Evolutionary conservation across 2,797 vertebrate genomes (phyloP), one percentile per base, ranked within the genome.

Genomic region (Xerus rutilus): DNA sequence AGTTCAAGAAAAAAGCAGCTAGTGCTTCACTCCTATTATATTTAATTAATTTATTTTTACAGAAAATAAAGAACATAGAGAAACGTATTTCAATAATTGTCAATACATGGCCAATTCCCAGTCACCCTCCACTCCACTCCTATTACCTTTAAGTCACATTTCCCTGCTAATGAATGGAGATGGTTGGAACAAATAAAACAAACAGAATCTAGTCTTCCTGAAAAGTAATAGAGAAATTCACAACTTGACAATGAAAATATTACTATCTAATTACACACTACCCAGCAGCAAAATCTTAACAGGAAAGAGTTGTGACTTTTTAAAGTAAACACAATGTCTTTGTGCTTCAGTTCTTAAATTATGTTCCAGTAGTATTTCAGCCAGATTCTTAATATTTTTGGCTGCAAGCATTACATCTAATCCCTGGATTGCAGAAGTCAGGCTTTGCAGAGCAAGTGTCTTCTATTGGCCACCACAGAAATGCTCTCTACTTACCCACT

Each of bases 1-100:
- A 77, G 2, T 92, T 78, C 52, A 91, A 82, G 52, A 82, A 70
- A 91, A 93, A 95, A 79, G 62, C 54, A 62, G n/a, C 73, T 93
- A 73, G 65, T 72, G 14, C 64, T 89, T 91, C 17, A 21, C 57
- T 81, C 47, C 7, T n/a, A 64, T 74, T 62, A 39, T 70, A 89
- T 89, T 82, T 45, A 62, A 73, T 64, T 35, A 49, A 45, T 72
- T 62, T 65, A 72, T 4, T 21, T 59, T 65, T 69, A 95, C 14
- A 43, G 39, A 85, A 76, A 79, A 87, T 62, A 39, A 64, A 93
- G 32, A 32, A 30, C 32, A 67, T 45, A 69, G 23, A 76, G 13
- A 94, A 70, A 67, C n/a, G 25, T 35, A 49, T 77, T 89, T 65
- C 30, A 87, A 64, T 28, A 74, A 81, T 77, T 82, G 88, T 79